A percentile compares a stretch with the other conserved stretches of the same genome.
Conservation (phyloP, 2,797 vertebrate species). For the Neosilurus hyrtlii region DNA sequence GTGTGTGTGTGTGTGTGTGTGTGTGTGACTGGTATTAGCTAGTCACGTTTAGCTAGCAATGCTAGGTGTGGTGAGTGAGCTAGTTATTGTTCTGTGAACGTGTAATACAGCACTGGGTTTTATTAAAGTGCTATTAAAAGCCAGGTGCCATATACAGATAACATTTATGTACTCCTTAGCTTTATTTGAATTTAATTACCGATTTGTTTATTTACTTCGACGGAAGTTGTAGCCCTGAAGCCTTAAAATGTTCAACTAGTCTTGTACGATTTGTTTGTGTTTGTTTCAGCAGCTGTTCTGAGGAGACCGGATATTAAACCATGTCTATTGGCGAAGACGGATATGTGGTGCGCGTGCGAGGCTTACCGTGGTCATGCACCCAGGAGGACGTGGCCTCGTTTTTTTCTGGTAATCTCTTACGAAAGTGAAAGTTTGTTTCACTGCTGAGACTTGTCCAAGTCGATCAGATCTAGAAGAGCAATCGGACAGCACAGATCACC, state of each 20-base stretch:
- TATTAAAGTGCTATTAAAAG: too few relatives aligned
- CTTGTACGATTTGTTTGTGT: neutral
- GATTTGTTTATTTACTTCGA: neutral
- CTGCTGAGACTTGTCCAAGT: neutral
- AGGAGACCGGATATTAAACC: conserved; percentile 51
- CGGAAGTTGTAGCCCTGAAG: neutral
- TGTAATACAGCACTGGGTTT: neutral
- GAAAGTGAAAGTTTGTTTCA: neutral
- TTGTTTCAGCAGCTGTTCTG: conserved; percentile 14
- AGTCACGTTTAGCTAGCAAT: neutral
- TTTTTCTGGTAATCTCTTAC: conserved; percentile 73
- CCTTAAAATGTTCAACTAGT: neutral
- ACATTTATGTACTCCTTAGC: too few relatives aligned
- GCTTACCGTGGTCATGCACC: conserved; percentile 83
- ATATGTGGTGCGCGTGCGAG: conserved; percentile 81
- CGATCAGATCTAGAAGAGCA: too few relatives aligned
- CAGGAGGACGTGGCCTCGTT: conserved; percentile 80
- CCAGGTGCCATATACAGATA: neutral
- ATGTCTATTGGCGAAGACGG: conserved; percentile 81
- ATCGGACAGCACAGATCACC: too few relatives aligned
- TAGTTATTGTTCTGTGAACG: neutral
- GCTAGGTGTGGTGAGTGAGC: neutral
- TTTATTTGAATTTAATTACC: neutral
- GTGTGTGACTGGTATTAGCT: neutral
- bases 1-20: too few relatives aligned